Evolutionary conservation across 2,797 vertebrate species (phyloP), one percentile per base, ranked within the genome.

Genomic region (Lagocephalus sceleratus): DNA sequence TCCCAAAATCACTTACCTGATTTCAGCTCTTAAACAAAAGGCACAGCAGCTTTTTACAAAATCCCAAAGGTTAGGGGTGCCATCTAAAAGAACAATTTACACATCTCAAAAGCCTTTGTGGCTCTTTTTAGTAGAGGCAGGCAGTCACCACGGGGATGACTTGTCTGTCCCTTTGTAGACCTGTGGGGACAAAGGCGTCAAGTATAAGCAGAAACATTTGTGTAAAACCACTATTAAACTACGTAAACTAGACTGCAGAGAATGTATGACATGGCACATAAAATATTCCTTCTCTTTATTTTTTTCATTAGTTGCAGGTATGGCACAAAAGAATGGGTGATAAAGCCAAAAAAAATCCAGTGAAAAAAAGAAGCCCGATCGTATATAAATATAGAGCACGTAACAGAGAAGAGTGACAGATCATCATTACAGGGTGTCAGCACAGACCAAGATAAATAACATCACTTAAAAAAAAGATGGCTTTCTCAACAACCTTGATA

Each of bases 281-380:
- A 90, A 90, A 91, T 89, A 88, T 81, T 82, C 68, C 59, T 87
- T 90, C 85, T 86, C 81, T 90, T 90, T 90, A 88, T 89, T 89
- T 88, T 88, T 88, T 83, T 87, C 85, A 90, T 88, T 89, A 91
- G 88, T 90, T 90, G 87, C 89, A 90, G 82, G 78, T 89, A 87
- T 89, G 88, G 79, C 84, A 89, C 84, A 87, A 85, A 82, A 35
- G 83, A 86, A 86, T 60, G 81, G 76, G 78, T 87, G 86, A 85
- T 80, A 84, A 89, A 86, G 87, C 65, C 79, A 90, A 91, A 90
- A 11, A 76, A 70, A 91, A 90, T 78, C 84, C 78, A 86, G 81
- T 79, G 81, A 15, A 42, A 84, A 81, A 84, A 79, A 84, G 75
- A 90, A 88, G 87, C 85, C 82, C 80, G 77, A 81, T 85, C 69